Evolutionary conservation across 2,888 invertebrate genomes (phyloP).

Genomic region (Nomada lathburiana): DNA sequence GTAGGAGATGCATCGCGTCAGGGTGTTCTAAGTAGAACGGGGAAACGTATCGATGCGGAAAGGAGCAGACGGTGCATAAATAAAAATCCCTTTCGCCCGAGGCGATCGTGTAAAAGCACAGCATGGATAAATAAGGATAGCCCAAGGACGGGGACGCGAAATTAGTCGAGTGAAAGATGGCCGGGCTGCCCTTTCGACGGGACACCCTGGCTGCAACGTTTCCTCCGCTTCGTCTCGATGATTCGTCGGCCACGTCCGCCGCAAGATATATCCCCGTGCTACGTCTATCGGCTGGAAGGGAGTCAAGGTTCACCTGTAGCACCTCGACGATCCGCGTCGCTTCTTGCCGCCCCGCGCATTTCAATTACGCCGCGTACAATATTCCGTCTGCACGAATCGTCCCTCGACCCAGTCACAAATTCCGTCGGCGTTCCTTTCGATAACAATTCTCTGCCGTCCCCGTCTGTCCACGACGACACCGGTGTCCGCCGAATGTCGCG

Average conservation of each 20-base stretch:
- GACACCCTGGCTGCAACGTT: neutral
- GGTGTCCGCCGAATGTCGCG: constrained; percentile 13
- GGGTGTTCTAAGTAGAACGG: constrained; percentile 6
- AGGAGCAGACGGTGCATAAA: constrained; percentile 51
- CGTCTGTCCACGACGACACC: neutral
- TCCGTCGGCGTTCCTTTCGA: neutral
- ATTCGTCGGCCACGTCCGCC: neutral
- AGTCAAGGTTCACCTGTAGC: neutral
- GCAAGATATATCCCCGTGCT: neutral
- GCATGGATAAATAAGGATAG: constrained; percentile 52
- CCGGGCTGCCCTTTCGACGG: constrained; percentile 26
- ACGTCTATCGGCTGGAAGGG: neutral
- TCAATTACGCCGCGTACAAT: neutral
- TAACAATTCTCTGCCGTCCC: constrained; percentile 30
- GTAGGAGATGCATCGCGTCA: constrained; percentile 13
- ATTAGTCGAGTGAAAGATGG: constrained; percentile 49
- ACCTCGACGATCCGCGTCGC: neutral
- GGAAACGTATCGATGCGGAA: constrained; percentile 34
- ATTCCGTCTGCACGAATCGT: no score
- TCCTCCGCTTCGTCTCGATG: constrained; percentile 10
- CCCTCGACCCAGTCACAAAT: neutral
- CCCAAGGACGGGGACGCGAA: constrained; percentile 26
- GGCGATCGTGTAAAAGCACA: constrained; percentile 10
- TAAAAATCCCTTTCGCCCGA: constrained; percentile 47
- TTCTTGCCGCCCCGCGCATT: neutral